phyloP scores from a whole-genome alignment of 92 coral and sea anemone genomes.

The Zoanthus sociatus region DNA sequence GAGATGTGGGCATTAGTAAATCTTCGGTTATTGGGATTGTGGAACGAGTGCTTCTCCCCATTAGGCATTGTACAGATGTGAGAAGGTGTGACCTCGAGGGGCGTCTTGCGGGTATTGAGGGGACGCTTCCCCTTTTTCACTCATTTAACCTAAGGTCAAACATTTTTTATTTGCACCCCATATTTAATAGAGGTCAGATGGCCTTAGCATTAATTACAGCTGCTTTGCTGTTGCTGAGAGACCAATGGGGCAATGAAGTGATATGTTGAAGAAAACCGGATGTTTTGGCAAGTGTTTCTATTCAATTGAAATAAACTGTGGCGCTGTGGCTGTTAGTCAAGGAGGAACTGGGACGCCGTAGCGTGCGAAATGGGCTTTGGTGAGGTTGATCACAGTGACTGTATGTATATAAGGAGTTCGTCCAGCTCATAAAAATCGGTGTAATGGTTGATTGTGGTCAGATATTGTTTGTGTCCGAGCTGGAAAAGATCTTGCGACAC shows the following conservation, averaged over 20 bases:
- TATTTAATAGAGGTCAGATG: neutral
- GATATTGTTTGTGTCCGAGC: conserved; percentile 28
- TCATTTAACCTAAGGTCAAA: no score
- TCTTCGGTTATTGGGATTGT: neutral
- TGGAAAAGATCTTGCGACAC: conserved; percentile 51
- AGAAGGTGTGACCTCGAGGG: conserved; percentile 42
- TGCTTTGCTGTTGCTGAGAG: conserved; percentile 41
- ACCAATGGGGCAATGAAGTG: neutral
- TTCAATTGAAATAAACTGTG: neutral
- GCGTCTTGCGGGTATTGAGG: conserved; percentile 33
- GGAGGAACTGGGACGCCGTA: conserved; percentile 46
- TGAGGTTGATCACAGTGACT: neutral
- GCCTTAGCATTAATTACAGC: neutral
- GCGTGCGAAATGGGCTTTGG: conserved; percentile 30
- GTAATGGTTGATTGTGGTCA: conserved; percentile 32
- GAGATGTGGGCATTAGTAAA: neutral
- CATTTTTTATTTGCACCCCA: no score
- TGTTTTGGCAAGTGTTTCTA: conserved; percentile 11
- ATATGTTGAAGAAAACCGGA: conserved; percentile 42
- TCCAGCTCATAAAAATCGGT: neutral
- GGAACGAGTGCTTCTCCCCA: conserved; percentile 49
- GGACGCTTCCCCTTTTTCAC: neutral
- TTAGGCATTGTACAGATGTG: conserved; percentile 33
- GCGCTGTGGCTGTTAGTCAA: conserved; percentile 33
- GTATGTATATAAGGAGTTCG: neutral